phyloP scores from a whole-genome alignment of 2,113 vertebrate species.

The Ceyx margarethae region DNA sequence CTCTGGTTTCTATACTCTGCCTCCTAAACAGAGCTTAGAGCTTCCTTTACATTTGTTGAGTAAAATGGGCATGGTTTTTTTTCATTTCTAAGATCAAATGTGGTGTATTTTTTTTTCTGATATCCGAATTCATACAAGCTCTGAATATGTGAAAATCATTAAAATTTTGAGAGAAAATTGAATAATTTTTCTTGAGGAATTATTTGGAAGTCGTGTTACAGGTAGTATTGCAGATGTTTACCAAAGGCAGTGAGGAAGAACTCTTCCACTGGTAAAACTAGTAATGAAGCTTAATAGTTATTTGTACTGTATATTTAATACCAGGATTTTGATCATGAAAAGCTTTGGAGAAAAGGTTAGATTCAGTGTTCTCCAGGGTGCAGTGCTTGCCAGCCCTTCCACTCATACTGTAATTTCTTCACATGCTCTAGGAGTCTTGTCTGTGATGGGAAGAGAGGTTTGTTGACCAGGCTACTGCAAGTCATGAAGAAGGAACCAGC shows the following conservation, averaged over 20 bases:
- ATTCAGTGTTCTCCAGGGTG: not conserved
- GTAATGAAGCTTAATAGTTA: not conserved
- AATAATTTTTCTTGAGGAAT: not conserved
- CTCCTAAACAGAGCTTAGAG: not conserved
- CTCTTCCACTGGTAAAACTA: not conserved
- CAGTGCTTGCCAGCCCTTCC: not conserved
- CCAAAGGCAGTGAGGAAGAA: not conserved
- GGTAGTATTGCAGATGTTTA: not conserved
- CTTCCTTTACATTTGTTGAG: not conserved
- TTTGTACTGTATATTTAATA: not conserved
- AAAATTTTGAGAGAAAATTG: not conserved
- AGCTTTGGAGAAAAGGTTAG: not conserved
- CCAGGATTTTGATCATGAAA: not conserved
- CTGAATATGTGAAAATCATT: not conserved
- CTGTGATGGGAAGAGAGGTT: constrained; percentile 95
- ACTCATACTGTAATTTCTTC: not conserved
- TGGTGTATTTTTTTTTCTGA: not conserved
- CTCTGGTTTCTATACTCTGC: not conserved
- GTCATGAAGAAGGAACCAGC: constrained; percentile 98
- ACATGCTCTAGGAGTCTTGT: constrained; percentile 83
- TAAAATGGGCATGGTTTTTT: not conserved
- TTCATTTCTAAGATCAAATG: not conserved
- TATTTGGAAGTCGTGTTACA: not conserved
- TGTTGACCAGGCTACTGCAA: constrained; percentile 91
- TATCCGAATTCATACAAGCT: not conserved